Conservation (phyloP, 2,888 invertebrate genomes). For the Drosophila neonasuta region DNA sequence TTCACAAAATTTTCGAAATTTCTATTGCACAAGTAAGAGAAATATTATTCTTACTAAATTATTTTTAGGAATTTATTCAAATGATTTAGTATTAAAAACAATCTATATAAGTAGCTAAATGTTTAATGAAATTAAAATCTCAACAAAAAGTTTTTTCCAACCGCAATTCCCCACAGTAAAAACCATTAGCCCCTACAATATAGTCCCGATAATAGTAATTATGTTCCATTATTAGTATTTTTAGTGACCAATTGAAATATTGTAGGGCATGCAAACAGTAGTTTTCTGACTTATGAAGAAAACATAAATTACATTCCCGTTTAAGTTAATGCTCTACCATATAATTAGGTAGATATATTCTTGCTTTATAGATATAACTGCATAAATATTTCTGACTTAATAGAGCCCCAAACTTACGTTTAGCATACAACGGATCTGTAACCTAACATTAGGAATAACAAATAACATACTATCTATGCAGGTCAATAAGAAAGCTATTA, state of each 20-base stretch:
- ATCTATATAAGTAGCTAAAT: no score
- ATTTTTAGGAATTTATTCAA: no score
- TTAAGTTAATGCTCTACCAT: no score
- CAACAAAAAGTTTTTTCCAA: no score
- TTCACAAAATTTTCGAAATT: no score
- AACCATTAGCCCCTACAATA: no score
- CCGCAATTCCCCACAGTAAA: no score
- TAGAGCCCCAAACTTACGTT: not conserved
- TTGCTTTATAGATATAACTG: not conserved
- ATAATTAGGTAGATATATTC: not conserved
- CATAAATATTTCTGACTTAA: not conserved
- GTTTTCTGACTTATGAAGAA: not conserved
- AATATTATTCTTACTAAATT: no score
- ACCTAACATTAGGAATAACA: not conserved
- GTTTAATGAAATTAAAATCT: no score
- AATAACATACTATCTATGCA: not conserved
- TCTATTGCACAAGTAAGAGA: no score
- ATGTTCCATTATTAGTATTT: not conserved
- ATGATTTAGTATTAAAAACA: no score
- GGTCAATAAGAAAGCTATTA: not conserved
- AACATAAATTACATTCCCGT: not conserved
- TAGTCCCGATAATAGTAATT: no score
- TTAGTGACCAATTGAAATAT: not conserved
- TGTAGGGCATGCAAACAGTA: not conserved
- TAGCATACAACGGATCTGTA: not conserved